Evolutionary conservation across 2,888 invertebrate species (phyloP), one percentile per base, ranked within the genome.

Genomic region (Eupithecia inturbata): DNA sequence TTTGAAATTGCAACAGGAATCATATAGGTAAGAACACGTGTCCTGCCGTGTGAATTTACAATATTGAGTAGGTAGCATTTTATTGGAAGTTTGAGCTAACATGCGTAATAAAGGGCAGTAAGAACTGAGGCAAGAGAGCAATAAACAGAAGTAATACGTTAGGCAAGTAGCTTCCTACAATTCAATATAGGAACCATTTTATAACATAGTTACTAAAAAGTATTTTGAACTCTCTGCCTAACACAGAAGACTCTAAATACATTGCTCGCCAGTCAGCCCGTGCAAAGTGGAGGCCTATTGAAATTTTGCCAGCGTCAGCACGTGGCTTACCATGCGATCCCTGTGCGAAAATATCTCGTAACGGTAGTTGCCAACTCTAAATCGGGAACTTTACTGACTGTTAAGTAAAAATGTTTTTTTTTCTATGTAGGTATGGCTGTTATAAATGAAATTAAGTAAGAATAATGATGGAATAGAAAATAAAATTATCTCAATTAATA

Each of bases 241-340:
- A 14, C 4, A 26, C 5, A 57, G 26, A 57, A 57, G 57, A 26
- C 57, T 57, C 57, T 5, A 57, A 57, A 57, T 57, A 57, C 57
- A 26, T 57, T 57, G 57, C 1, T 57, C 1, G 26, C 26, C 26
- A 57, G 4, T 14, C 22, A 57, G 57, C 26, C 22, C 57, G 57
- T 26, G 57, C 26, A 26, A 57, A 12, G 26, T 57, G 14, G 57
- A 57, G n/a, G 41, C 73, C 74, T 73, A 73, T 70, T 75, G 74
- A 74, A 74, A 71, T 68, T 68, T 57, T 68, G 71, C 71, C 74
- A 68, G 68, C 45, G 71, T 71, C 68, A 74, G 71, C 74, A 74
- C 74, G 71, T 74, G 74, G 63, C 28, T 31, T 36, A 66, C 26
- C 74, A 78, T 70, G 76, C 67, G 73, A 70, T 22, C 19, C 22